phyloP scores from a whole-genome alignment of 2,888 invertebrate genomes.

The Drosophila mayaguana region DNA sequence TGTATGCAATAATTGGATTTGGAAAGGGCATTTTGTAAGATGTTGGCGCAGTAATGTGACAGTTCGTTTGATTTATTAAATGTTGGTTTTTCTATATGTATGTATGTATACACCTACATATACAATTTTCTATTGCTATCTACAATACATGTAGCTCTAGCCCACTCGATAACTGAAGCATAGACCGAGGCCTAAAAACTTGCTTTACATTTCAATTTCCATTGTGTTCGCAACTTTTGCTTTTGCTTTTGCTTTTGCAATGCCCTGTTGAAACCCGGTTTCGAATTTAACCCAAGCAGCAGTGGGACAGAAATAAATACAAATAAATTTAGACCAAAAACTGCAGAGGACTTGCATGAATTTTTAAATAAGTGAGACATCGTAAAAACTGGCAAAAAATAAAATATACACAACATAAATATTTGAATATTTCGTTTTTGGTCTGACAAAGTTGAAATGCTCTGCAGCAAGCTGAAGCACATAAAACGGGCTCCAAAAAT shows the following conservation, averaged over 20 bases:
- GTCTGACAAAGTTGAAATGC: neutral
- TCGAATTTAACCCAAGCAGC: constrained; percentile 42
- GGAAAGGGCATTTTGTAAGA: constrained; percentile 65
- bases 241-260: constrained; percentile 56
- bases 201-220: constrained; percentile 47
- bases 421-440: neutral
- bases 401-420: neutral
- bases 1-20: constrained; percentile 66
- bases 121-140: constrained; percentile 1
- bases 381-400: constrained; percentile 29
- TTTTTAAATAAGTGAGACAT: constrained; percentile 59
- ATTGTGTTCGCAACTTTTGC: constrained; percentile 43
- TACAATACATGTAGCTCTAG: neutral
- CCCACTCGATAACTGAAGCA: constrained; percentile 12
- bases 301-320: constrained; percentile 37
- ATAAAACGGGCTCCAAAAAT: neutral
- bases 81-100: constrained; percentile 7
- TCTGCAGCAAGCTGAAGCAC: neutral
- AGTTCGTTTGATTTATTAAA: constrained; percentile 38
- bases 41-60: constrained; percentile 25
- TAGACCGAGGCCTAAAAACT: constrained; percentile 30
- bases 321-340: constrained; percentile 62
- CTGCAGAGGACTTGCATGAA: constrained; percentile 68
- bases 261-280: constrained; percentile 57
- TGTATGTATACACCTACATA: neutral